phyloP scores from a whole-genome alignment of 2,797 vertebrate genomes.

The Remorina albescens region DNA sequence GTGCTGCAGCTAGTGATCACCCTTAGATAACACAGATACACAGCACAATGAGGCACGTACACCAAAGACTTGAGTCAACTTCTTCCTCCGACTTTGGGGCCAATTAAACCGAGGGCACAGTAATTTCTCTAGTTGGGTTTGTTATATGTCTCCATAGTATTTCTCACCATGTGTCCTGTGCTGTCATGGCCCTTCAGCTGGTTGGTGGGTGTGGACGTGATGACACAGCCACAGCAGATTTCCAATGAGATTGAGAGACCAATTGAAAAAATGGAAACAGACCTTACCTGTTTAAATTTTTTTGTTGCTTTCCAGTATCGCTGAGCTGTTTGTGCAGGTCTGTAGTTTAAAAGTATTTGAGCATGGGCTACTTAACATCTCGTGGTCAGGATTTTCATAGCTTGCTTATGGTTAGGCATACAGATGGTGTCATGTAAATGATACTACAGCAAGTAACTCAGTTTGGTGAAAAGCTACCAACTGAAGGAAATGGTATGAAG shows the following conservation, averaged over 20 bases:
- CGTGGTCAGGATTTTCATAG: conserved; percentile 64
- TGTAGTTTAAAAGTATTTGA: conserved; percentile 12
- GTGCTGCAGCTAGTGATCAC: conserved; percentile 2
- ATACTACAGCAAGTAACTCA: neutral
- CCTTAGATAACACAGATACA: neutral
- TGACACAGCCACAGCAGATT: conserved; percentile 56
- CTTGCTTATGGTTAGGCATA: conserved; percentile 15
- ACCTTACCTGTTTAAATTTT: conserved; percentile 18
- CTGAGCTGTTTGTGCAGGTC: conserved; percentile 21
- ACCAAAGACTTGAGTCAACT: neutral
- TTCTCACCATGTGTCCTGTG: neutral
- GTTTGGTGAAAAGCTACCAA: neutral
- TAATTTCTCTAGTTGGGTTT: conserved; percentile 25
- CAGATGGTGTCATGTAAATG: neutral
- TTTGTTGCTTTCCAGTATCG: conserved; percentile 12
- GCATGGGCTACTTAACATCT: conserved; percentile 34
- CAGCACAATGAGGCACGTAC: conserved; percentile 7
- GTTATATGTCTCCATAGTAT: neutral
- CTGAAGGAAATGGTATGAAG: neutral
- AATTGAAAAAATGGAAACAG: no score
- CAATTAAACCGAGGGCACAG: conserved; percentile 28
- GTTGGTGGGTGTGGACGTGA: conserved; percentile 41
- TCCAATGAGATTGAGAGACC: conserved; percentile 35
- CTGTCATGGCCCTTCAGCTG: conserved; percentile 31
- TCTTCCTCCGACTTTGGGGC: neutral